Base-by-base conservation (phyloP, 2,113 vertebrate species). In the Copsychus sechellarum region DNA sequence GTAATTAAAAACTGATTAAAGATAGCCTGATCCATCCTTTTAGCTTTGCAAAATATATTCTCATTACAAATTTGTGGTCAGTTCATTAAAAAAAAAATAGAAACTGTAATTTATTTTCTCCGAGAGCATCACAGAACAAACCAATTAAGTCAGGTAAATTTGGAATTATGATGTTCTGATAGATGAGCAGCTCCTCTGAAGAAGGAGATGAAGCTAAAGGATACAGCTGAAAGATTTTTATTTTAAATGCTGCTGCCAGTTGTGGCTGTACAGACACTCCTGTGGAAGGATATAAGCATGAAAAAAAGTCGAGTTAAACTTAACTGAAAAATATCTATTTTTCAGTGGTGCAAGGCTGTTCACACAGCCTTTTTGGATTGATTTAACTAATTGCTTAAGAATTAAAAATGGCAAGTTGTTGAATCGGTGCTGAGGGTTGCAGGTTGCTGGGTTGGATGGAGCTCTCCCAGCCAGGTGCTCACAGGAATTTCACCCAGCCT, bases 1-100 rank as follows among this genome's bases (percentile, higher is more conserved):
- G 77, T 91, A 97, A 97, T 94, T 97, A 95, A 94, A 94, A 95
- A 81, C 86, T 74, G 77, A 93, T 94, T 86, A 69, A 81, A 93
- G 81, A 89, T 91, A 92, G 14, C 83, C 24, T 5, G 81, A 84
- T 74, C 65, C 36, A 5, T 71, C 57, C 91, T 86, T 56, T 72
- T 84, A 86, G 81, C 88, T 84, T 64, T 74, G 76, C 83, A 72
- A 67, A 95, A 93, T 48, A 91, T 76, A 95, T 64, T 92, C 83
- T 93, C 80, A 76, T 97, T 96, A 66, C 53, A 47, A 84, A 91
- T 93, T 20, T 79, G 81, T 81, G 91, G 86, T 95, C 92, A 95
- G 82, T 92, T 83, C 65, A 61, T 93, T 79, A 10, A 74, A 87
- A 56, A 80, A 73, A 85, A 58, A 56, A 56, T 26, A 24, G 12